Evolutionary conservation across 2,113 vertebrate species (phyloP).

Genomic region (Andinoacara biseriatus): DNA sequence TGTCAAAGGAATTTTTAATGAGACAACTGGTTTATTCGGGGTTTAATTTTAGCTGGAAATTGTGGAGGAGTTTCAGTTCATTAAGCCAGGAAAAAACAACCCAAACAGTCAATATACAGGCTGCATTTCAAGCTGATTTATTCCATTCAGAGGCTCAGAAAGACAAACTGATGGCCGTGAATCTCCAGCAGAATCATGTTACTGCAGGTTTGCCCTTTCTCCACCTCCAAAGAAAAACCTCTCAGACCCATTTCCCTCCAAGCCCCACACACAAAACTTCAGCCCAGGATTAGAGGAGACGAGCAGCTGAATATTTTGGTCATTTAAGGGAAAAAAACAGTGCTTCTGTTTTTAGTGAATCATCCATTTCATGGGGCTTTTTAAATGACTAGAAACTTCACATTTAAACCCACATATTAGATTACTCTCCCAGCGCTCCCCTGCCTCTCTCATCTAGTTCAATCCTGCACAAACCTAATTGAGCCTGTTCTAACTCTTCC

Average conservation of each 20-base stretch:
- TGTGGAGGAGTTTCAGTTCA: not conserved
- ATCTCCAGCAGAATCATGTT: not conserved
- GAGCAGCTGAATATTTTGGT: not conserved
- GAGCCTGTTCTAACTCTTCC: not conserved
- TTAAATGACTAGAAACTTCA: not conserved
- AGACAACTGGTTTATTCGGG: too few relatives aligned
- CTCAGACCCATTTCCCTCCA: not conserved
- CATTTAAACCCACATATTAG: not conserved
- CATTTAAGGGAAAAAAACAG: not conserved
- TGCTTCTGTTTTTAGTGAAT: not conserved
- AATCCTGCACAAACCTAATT: conserved; percentile 9
- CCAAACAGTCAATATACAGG: not conserved
- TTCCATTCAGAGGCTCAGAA: not conserved
- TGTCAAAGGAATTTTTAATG: not conserved
- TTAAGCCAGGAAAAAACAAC: not conserved
- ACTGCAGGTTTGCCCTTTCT: not conserved
- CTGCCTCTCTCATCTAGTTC: not conserved
- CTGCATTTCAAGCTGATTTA: not conserved
- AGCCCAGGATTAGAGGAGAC: conserved; percentile 3
- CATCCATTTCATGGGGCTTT: not conserved
- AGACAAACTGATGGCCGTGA: not conserved
- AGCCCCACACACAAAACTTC: not conserved
- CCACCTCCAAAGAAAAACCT: not conserved
- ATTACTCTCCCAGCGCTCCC: not conserved
- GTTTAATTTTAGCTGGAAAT: too few relatives aligned